Percentiles rank a stretch among this genome's conserved stretches.
Conservation (phyloP, 2,888 invertebrate genomes). For the Mechanitis mazaeus region DNA sequence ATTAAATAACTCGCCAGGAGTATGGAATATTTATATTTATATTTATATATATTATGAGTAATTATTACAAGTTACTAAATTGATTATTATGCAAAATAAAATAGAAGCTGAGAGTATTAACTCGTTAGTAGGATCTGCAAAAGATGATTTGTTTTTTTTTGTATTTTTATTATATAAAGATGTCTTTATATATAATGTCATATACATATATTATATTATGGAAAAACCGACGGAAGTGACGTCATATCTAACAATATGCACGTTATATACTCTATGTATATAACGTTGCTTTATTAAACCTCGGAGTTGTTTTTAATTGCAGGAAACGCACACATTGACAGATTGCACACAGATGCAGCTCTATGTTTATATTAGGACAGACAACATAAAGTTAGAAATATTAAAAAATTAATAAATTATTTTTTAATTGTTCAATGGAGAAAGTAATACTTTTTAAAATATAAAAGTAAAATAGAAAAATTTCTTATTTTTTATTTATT, state of each 20-base stretch:
- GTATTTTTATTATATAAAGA: too few species aligned
- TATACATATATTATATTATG: conserved; percentile 13
- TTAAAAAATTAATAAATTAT: background rate
- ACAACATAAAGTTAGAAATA: conserved; percentile 31
- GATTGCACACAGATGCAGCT: conserved; percentile 37
- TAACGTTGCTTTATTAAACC: conserved; percentile 37
- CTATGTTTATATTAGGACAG: conserved; percentile 37
- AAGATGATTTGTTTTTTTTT: too few species aligned
- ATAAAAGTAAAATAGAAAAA: too few species aligned
- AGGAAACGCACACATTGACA: conserved; percentile 47
- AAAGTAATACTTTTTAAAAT: too few species aligned
- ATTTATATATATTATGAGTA: too few species aligned
- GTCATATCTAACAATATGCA: conserved; percentile 29
- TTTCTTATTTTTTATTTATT: too few species aligned
- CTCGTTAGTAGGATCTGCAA: too few species aligned
- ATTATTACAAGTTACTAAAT: too few species aligned
- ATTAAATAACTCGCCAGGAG: too few species aligned
- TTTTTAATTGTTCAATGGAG: background rate
- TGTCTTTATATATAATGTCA: background rate
- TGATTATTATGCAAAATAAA: too few species aligned
- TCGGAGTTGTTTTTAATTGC: conserved; percentile 49
- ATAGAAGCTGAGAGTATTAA: too few species aligned
- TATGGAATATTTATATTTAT: too few species aligned
- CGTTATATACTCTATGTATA: conserved; percentile 26
- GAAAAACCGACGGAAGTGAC: conserved; percentile 34